Conservation (phyloP, 1,140 invertebrate species). For the Chlorops oryzae region DNA sequence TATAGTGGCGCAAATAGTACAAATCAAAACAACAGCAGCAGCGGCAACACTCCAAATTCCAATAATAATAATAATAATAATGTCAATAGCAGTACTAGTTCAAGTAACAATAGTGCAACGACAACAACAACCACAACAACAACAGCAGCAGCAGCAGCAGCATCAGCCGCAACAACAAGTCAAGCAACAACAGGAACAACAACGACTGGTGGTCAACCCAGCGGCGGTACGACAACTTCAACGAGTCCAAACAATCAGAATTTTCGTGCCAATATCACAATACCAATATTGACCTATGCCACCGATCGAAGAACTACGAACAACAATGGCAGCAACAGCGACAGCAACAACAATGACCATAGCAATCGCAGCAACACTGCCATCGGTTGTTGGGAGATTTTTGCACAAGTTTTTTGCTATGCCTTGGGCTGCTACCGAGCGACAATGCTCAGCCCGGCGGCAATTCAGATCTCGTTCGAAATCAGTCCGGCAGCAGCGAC, state of each 20-base stretch:
- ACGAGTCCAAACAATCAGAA: no score
- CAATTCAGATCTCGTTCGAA: conserved; percentile 41
- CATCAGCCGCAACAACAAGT: conserved; percentile 22
- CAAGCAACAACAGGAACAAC: not conserved
- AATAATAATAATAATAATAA: conserved; percentile 2
- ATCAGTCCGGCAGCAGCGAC: conserved; percentile 19
- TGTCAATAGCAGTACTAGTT: conserved; percentile 11
- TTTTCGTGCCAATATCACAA: conserved; percentile 39
- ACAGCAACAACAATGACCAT: conserved; percentile 26
- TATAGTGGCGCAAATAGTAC: conserved; percentile 19
- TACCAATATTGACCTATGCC: conserved; percentile 24
- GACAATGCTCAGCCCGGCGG: conserved; percentile 28
- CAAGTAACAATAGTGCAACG: conserved; percentile 14
- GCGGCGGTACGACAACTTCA: no score
- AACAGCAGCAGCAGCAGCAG: not conserved
- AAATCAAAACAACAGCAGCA: conserved; percentile 11
- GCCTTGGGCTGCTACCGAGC: conserved; percentile 34
- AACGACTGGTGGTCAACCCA: no score
- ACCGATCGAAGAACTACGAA: not conserved
- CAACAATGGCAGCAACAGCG: not conserved
- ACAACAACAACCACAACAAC: conserved; percentile 3
- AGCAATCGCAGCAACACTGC: conserved; percentile 18
- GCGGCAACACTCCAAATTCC: no score
- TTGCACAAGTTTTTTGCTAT: conserved; percentile 42
- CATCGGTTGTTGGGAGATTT: conserved; percentile 38